These are phyloP conservation scores for Pecten maximus DNA, from an alignment of 2,888 invertebrate species.

Conservation along the genomic window DNA sequence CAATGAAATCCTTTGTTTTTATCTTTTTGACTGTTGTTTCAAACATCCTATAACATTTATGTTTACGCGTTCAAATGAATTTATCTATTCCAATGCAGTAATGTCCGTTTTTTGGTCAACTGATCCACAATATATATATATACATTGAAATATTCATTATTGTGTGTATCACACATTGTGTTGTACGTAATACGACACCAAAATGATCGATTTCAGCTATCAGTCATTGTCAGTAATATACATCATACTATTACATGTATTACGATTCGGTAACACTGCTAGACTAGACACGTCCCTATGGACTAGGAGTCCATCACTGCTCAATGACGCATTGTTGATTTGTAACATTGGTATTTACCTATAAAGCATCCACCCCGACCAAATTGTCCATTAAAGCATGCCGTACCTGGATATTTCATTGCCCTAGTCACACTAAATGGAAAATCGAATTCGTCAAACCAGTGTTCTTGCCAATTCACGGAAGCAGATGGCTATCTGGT, in stretches of 20 bases:
- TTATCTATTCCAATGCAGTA: too few species aligned
- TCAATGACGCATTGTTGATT: not conserved
- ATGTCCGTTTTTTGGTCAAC: too few species aligned
- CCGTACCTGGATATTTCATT: not conserved
- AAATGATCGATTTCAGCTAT: not conserved
- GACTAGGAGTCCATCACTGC: not conserved
- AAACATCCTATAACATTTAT: too few species aligned
- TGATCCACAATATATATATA: too few species aligned
- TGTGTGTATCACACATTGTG: too few species aligned
- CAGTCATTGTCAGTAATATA: not conserved
- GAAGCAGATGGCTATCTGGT: not conserved
- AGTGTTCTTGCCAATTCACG: not conserved
- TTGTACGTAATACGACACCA: not conserved
- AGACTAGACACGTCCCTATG: not conserved
- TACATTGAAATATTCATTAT: too few species aligned
- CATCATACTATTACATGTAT: not conserved
- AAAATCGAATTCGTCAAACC: conserved; percentile 1
- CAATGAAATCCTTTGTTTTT: too few species aligned
- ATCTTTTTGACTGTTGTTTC: too few species aligned
- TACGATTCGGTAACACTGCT: not conserved
- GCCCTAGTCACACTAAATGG: conserved; percentile 11
- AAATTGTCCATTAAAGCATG: not conserved
- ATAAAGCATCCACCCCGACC: not conserved
- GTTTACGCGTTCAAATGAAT: too few species aligned
- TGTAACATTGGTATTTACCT: not conserved